phyloP scores from a whole-genome alignment of 1,140 invertebrate genomes.

The Steinernema feltiae region DNA sequence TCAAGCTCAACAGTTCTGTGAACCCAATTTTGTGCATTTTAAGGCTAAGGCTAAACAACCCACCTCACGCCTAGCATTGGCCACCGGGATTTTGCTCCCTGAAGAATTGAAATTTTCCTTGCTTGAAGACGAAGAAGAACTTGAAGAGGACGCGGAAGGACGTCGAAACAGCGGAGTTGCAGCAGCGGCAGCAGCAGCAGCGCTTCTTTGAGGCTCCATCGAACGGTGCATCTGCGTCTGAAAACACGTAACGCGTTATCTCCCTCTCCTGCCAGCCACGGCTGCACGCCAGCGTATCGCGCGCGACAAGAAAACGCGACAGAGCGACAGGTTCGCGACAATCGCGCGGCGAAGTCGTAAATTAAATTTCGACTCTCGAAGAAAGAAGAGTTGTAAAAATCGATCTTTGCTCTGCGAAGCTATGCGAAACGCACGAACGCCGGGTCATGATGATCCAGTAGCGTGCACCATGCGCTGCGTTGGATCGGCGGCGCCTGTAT shows the following conservation, averaged over 20 bases:
- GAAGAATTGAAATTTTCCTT: neutral
- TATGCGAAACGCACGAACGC: no score
- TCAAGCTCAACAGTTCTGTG: no score
- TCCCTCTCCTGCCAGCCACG: no score
- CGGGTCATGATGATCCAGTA: no score
- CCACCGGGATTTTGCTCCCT: neutral
- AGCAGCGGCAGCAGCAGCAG: neutral
- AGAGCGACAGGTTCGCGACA: neutral
- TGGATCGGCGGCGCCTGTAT: no score
- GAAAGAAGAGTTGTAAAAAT: conserved; percentile 4
- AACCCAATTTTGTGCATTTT: neutral
- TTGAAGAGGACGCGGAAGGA: neutral
- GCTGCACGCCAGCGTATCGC: neutral
- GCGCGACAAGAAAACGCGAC: no score
- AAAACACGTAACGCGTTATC: no score
- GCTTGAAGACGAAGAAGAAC: neutral
- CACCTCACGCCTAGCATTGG: neutral
- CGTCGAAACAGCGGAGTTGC: neutral
- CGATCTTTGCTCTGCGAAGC: conserved; percentile 15
- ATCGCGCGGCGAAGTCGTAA: neutral
- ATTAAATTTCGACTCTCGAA: neutral
- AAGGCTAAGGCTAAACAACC: neutral
- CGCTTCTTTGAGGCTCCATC: no score
- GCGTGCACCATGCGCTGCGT: no score
- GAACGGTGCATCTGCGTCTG: no score